Evolutionary conservation across 2,113 vertebrate genomes (phyloP), one percentile per base, ranked within the genome.

Genomic region (Copsychus sechellarum): DNA sequence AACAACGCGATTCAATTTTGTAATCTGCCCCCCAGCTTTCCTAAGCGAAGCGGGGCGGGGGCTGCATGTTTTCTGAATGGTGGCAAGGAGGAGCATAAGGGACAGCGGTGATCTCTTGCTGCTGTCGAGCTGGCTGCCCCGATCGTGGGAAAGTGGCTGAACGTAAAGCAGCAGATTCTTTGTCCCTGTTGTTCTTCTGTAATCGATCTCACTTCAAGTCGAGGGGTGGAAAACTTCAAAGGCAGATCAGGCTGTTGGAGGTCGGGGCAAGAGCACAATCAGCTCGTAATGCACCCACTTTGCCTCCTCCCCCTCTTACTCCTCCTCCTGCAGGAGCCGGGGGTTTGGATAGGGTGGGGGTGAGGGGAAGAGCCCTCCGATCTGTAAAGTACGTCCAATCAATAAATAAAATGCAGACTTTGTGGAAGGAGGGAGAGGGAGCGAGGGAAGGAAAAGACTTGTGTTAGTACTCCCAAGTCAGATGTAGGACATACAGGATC

Each of bases 61-160:
- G 82, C 70, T 81, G 71, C 50, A 0, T 53, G 54, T 73, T 87
- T 93, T 93, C 36, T 83, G 92, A 93, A 95, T 88, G 94, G 92
- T 65, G 66, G 92, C 83, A 22, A 92, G 91, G 87, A 91, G 90
- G 80, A 92, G 77, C 88, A 3, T 18, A 54, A 54, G 78, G 91
- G 67, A 54, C 43, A 90, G 91, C 4, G 61, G 82, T 53, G 93
- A 86, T 94, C 82, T 23, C 96, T 95, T 15, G 95, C 93, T 94
- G 96, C 97, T 96, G 97, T 87, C 81, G 94, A 95, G 96, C 97
- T 87, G 95, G 71, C 97, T 94, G 96, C 92, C 95, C 97, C 79
- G 97, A 98, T 98, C 98, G 98, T 99, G 98, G 98, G 98, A 99
- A 99, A 98, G 98, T 95, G 97, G 97, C 97, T 97, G 95, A 97